Conservation (phyloP, 2,113 vertebrate species). For the Accipiter cooperii region DNA sequence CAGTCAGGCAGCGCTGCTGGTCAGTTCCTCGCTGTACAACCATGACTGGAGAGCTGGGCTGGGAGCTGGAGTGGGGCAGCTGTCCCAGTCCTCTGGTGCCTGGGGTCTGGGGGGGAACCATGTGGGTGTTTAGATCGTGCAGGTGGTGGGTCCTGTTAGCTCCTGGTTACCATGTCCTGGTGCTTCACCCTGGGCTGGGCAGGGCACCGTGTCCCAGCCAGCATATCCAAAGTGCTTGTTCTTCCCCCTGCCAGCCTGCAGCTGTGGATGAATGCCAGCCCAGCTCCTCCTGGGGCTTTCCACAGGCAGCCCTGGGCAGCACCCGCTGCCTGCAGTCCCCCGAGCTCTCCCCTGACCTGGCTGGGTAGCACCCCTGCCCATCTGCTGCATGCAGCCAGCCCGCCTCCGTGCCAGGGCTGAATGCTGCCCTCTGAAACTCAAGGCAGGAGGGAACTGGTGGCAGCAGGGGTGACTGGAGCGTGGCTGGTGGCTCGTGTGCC, state of each 20-base stretch:
- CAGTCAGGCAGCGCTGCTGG: neutral
- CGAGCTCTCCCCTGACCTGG: neutral
- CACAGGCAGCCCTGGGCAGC: neutral
- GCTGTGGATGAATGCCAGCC: neutral
- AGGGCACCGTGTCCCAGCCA: neutral
- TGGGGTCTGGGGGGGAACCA: too few species aligned
- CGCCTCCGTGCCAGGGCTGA: rapidly evolving
- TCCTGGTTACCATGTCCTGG: neutral
- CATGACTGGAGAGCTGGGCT: neutral
- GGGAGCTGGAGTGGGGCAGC: rapidly evolving
- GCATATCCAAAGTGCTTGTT: neutral
- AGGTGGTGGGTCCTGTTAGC: neutral
- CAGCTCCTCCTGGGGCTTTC: neutral
- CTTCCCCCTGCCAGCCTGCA: neutral
- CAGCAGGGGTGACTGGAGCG: rapidly evolving
- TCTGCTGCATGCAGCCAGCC: neutral
- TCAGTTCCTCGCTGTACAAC: rapidly evolving
- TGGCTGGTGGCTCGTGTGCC: neutral
- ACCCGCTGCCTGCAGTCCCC: neutral
- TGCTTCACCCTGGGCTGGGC: neutral
- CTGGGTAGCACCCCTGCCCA: neutral
- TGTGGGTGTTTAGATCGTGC: neutral
- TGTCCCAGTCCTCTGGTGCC: neutral
- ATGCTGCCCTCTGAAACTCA: neutral
- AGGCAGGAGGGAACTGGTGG: neutral